These are phyloP conservation scores for Patella ulyssiponensis DNA, from an alignment of 2,888 invertebrate genomes.

Conservation along the genomic window DNA sequence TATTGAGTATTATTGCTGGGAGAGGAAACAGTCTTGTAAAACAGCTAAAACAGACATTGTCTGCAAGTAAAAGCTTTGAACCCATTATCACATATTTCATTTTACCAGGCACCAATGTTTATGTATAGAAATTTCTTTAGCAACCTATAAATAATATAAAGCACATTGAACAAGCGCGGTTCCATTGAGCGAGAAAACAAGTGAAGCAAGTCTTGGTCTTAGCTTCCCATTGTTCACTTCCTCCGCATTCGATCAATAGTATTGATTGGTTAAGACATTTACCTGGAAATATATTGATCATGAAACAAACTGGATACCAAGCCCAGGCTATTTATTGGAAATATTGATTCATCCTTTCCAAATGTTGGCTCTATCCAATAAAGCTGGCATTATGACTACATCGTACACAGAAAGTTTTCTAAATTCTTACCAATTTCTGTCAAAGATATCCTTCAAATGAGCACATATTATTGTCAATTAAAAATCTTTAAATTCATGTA, in stretches of 20 bases:
- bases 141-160: slow-evolving; percentile 16
- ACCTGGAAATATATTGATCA: slow-evolving; percentile 3
- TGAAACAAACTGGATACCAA: slow-evolving; percentile 9
- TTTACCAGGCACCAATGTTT: background rate
- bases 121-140: slow-evolving; percentile 11
- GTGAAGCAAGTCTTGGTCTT: slow-evolving; percentile 15
- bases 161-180: slow-evolving; percentile 3
- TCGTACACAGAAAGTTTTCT: too few relatives aligned
- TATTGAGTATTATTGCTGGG: too few relatives aligned
- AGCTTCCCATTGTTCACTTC: slow-evolving; percentile 10
- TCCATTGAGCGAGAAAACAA: slow-evolving; percentile 14
- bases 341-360: background rate
- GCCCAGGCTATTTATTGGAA: background rate
- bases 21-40: too few relatives aligned
- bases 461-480: too few relatives aligned
- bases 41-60: too few relatives aligned
- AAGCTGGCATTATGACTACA: too few relatives aligned
- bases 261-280: slow-evolving; percentile 2
- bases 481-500: too few relatives aligned
- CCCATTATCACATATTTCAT: too few relatives aligned
- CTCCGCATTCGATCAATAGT: background rate
- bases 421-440: too few relatives aligned
- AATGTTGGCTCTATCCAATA: too few relatives aligned
- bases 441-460: too few relatives aligned
- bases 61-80: too few relatives aligned